phyloP scores from a whole-genome alignment of 2,888 invertebrate species.

The Lasioglossum vierecki region DNA sequence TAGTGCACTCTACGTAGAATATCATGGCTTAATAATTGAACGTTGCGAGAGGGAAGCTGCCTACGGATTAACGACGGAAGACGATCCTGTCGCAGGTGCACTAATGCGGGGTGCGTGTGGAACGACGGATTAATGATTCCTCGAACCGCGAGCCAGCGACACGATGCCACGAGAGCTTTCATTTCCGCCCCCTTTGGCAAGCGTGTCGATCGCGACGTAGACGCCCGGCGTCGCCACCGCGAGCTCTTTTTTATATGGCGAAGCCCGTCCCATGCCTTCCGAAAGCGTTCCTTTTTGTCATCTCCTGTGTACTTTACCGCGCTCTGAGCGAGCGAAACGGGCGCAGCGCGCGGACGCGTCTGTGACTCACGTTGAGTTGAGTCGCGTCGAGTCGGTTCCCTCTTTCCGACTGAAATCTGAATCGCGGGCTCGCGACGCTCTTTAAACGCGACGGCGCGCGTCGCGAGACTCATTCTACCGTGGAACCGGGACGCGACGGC shows the following conservation, averaged over 20 bases:
- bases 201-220: slow-evolving; percentile 51
- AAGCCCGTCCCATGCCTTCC: slow-evolving; percentile 10
- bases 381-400: neutral
- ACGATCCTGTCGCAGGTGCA: neutral
- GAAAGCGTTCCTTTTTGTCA: slow-evolving; percentile 23
- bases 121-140: neutral
- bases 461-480: slow-evolving; percentile 14
- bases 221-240: slow-evolving; percentile 12
- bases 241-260: slow-evolving; percentile 40
- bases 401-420: slow-evolving; percentile 10
- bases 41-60: too few relatives aligned
- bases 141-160: neutral
- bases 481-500: neutral
- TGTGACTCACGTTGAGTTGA: neutral
- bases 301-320: neutral
- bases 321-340: neutral
- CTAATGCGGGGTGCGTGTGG: neutral
- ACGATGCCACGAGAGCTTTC: slow-evolving; percentile 28
- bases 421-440: slow-evolving; percentile 17
- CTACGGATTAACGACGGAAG: neutral
- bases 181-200: slow-evolving; percentile 61
- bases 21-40: neutral
- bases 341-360: neutral
- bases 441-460: slow-evolving; percentile 8
- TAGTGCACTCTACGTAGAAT: neutral